phyloP scores from a whole-genome alignment of 2,113 vertebrate species.

The Psilopsiagon aymara region DNA sequence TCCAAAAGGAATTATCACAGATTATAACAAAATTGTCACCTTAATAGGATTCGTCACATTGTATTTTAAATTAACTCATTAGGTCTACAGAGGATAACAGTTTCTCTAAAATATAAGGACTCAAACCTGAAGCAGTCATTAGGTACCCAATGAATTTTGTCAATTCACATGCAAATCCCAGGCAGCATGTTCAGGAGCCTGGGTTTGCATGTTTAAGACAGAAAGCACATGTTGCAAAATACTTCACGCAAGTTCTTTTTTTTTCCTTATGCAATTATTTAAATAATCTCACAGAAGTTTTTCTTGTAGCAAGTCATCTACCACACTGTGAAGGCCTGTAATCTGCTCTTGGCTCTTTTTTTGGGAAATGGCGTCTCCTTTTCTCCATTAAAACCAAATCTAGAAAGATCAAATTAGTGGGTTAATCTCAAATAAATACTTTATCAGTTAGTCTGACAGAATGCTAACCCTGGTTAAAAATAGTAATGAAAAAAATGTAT shows the following conservation, averaged over 20 bases:
- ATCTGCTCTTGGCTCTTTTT: not conserved
- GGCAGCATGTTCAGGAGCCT: not conserved
- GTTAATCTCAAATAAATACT: not conserved
- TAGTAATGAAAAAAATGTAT: not conserved
- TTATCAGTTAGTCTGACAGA: not conserved
- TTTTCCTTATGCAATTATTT: not conserved
- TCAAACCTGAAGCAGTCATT: not conserved
- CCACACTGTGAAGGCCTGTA: not conserved
- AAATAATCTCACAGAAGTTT: not conserved
- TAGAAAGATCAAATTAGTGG: not conserved
- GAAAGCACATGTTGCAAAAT: not conserved
- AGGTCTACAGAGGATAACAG: not conserved
- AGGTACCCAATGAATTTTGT: not conserved
- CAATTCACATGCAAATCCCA: not conserved
- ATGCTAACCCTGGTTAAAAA: not conserved
- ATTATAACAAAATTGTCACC: not conserved
- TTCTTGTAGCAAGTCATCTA: not conserved
- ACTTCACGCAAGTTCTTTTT: not conserved
- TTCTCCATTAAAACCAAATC: not conserved
- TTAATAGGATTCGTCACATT: conserved; percentile 2
- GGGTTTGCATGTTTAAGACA: not conserved
- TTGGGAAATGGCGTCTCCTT: not conserved
- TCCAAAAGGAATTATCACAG: conserved; percentile 2
- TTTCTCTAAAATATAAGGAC: not conserved
- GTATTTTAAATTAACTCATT: not conserved